phyloP scores from a whole-genome alignment of 1,140 invertebrate genomes.

The Aphelinus certus region DNA sequence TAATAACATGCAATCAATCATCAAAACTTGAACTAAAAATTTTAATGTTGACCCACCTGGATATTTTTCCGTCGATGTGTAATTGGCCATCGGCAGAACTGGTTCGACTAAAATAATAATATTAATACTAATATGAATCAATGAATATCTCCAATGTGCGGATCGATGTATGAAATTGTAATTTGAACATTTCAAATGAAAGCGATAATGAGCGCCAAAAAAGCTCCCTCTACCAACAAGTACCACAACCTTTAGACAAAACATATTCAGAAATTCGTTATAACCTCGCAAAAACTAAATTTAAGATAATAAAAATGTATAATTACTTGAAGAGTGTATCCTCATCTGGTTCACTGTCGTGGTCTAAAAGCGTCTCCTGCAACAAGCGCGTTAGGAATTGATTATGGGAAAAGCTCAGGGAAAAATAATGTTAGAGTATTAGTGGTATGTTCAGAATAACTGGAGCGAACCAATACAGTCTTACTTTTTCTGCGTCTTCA shows the following conservation, averaged over 20 bases:
- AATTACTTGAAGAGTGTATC: conserved; percentile 57
- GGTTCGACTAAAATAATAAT: conserved; percentile 45
- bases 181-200: background rate
- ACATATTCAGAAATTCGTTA: background rate
- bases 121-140: background rate
- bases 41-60: conserved; percentile 47
- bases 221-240: conserved; percentile 11
- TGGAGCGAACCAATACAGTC: background rate
- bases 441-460: background rate
- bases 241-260: background rate
- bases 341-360: conserved; percentile 59
- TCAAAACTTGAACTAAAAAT: background rate
- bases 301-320: conserved; percentile 8
- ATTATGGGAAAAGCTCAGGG: background rate
- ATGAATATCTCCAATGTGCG: conserved; percentile 1
- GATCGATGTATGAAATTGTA: background rate
- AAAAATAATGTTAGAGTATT: conserved; percentile 16
- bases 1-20: no score
- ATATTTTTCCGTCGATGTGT: conserved; percentile 53
- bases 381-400: conserved; percentile 12
- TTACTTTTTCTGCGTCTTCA: conserved; percentile 56
- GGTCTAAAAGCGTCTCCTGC: conserved; percentile 56
- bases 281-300: conserved; percentile 6
- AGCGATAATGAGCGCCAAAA: background rate
- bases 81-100: conserved; percentile 50